A percentile compares a stretch with the other conserved stretches of the same genome.
Evolutionary conservation across 2,888 invertebrate species (phyloP).

Genomic region (Parthenolecanium corni): DNA sequence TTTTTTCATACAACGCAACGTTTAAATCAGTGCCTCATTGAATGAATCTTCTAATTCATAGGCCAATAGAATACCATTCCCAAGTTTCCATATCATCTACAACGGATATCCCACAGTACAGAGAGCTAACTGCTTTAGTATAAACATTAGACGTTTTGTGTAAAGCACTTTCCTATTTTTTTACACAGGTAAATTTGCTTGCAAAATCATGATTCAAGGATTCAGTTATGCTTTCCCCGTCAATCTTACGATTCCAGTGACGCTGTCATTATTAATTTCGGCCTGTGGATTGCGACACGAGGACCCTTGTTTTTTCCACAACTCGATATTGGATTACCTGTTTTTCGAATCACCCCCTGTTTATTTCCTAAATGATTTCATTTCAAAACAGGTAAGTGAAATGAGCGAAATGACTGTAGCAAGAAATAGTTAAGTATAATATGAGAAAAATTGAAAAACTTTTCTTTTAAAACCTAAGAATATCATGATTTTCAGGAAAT

Average conservation of each 20-base stretch:
- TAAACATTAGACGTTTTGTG: background rate
- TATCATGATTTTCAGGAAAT: too few species aligned
- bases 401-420: too few species aligned
- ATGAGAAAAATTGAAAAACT: background rate
- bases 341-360: slow-evolving; percentile 83
- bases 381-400: slow-evolving; percentile 51
- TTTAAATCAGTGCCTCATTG: too few species aligned
- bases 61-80: too few species aligned
- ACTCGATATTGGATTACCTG: slow-evolving; percentile 72
- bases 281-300: slow-evolving; percentile 77
- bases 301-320: slow-evolving; percentile 80
- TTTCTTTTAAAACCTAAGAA: too few species aligned
- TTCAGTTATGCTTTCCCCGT: slow-evolving; percentile 96
- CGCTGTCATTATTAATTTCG: slow-evolving; percentile 74
- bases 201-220: slow-evolving; percentile 92
- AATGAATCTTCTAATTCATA: too few species aligned
- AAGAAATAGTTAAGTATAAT: background rate
- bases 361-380: slow-evolving; percentile 69
- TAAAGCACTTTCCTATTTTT: background rate
- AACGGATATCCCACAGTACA: background rate
- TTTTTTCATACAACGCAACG: too few species aligned
- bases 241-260: slow-evolving; percentile 79
- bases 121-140: background rate
- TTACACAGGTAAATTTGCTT: slow-evolving; percentile 69
- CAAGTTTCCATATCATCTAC: too few species aligned